These are phyloP conservation scores for Eulemur macaco DNA, from an alignment of 2,113 vertebrate genomes.

Conservation along the genomic window DNA sequence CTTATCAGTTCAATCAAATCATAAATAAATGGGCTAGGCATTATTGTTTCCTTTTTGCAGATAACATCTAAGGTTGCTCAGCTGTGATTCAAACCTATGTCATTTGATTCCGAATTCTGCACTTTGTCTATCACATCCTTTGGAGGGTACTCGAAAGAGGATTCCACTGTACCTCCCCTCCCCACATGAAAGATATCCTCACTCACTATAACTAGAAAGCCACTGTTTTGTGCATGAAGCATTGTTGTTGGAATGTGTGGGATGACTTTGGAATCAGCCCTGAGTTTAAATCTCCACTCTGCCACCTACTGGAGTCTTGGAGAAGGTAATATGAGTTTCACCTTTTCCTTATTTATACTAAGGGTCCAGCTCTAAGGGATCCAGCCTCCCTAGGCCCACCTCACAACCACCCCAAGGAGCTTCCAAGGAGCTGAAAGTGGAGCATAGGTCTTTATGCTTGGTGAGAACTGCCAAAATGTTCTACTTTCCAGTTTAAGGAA, in stretches of 20 bases:
- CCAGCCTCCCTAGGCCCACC: background rate
- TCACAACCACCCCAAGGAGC: background rate
- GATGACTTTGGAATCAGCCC: background rate
- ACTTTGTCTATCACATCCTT: constrained; percentile 2
- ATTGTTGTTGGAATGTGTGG: accelerated
- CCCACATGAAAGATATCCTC: background rate
- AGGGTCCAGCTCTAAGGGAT: background rate
- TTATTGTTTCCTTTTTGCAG: background rate
- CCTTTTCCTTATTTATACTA: background rate
- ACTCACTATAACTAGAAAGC: background rate
- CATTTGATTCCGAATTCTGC: background rate
- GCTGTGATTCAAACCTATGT: background rate
- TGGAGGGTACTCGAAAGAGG: background rate
- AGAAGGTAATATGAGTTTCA: background rate
- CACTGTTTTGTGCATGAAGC: background rate
- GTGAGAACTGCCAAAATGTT: background rate
- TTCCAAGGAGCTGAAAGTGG: background rate
- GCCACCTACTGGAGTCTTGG: too few relatives aligned
- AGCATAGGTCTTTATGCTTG: background rate
- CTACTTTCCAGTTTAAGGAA: background rate
- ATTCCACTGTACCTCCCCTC: background rate
- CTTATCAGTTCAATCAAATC: background rate
- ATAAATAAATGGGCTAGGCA: background rate
- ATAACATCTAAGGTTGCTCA: background rate
- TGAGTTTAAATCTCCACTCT: too few relatives aligned